A percentile compares a stretch with the other conserved stretches of the same genome.
Conservation (phyloP, 64 coral and sea anemone genomes). For the Pocillopora damicornis region DNA sequence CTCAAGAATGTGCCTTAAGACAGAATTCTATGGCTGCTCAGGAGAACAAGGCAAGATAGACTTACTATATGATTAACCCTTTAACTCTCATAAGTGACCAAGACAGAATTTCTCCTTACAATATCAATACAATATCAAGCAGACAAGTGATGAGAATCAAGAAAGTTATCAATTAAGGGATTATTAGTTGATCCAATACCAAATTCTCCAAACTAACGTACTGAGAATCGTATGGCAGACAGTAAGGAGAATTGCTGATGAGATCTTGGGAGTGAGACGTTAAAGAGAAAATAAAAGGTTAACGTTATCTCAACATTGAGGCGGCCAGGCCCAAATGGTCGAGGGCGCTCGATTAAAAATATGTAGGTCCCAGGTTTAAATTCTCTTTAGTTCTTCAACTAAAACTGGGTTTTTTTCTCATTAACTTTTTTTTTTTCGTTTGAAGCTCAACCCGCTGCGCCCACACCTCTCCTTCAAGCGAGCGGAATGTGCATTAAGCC, state of each 20-base stretch:
- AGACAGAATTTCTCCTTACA: too few species aligned
- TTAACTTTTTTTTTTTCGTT: background rate
- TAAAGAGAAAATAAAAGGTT: too few species aligned
- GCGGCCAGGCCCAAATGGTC: background rate
- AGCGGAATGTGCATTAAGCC: constrained; percentile 23
- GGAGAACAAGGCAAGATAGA: constrained; percentile 6
- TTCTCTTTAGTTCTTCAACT: background rate
- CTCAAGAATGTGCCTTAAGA: constrained; percentile 40
- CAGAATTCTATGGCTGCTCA: constrained; percentile 42
- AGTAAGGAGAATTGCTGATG: too few species aligned
- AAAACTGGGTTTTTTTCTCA: background rate
- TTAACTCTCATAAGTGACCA: too few species aligned
- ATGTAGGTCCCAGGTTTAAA: background rate
- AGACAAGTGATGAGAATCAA: too few species aligned
- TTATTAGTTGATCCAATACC: too few species aligned
- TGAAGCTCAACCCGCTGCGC: background rate
- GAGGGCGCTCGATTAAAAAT: background rate
- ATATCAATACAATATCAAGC: too few species aligned
- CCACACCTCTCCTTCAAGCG: background rate
- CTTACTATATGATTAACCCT: background rate
- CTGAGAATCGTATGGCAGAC: too few species aligned
- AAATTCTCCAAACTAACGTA: too few species aligned
- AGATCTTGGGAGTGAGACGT: too few species aligned
- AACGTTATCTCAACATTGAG: too few species aligned
- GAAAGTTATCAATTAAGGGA: too few species aligned